Evolutionary conservation across 2,888 invertebrate species (phyloP), one percentile per base, ranked within the genome.

Genomic region (Cephalotes varians): DNA sequence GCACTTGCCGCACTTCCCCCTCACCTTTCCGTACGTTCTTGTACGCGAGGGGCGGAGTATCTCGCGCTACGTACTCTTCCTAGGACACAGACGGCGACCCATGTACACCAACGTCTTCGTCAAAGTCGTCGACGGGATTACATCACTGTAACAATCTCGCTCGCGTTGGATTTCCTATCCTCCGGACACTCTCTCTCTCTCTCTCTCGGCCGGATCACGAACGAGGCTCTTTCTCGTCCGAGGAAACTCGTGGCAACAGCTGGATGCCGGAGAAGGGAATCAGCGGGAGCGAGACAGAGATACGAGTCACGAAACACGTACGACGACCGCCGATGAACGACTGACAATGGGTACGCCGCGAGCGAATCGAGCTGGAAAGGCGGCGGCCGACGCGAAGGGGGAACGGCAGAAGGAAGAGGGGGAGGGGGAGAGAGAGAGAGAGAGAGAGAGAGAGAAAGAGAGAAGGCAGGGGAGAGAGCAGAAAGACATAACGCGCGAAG

Each of bases 281-380:
- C 49, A 83, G 5, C 40, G 79, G 31, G 56, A 37, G 67, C 56
- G 76, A 44, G 62, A 69, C 54, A 74, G 54, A 77, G 54, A 56
- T 56, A 58, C 28, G 15, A 25, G 40, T 18, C 21, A 9, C 81
- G 69, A 85, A 40, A 74, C 81, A 54, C 74, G 28, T 80, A 56
- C 81, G 72, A 65, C 81, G 72, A 86, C 87, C 85, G 88, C 84
- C 92, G 92, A 90, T 90, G 82, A 89, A 91, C 92, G 91, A 94
- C 93, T 94, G 93, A 93, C 92, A 91, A 90, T 91, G 88, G 87
- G 87, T 84, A 85, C 71, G 86, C 86, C 87, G 88, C 86, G 82
- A 82, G 86, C 84, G 86, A 87, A 76, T 81, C 76, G 83, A 84
- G 82, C 84, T 73, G 85, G 69, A 73, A 81, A 74, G 76, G 86